These are phyloP conservation scores for Clupea harengus DNA, from an alignment of 2,113 vertebrate genomes.

Conservation along the genomic window DNA sequence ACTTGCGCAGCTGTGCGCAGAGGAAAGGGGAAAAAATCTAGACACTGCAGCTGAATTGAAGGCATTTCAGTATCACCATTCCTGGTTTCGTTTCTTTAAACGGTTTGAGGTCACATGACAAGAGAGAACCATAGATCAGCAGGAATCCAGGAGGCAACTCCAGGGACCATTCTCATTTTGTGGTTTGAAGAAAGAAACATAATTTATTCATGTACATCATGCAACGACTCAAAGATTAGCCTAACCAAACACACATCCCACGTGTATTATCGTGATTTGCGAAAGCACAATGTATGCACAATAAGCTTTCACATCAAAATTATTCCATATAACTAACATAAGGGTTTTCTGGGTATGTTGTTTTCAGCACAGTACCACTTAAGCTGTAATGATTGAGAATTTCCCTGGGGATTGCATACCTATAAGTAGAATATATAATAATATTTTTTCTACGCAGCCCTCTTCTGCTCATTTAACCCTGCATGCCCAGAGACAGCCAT, in stretches of 20 bases:
- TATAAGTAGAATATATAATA: neutral
- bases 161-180: neutral
- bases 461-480: neutral
- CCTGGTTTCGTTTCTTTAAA: neutral
- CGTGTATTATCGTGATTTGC: neutral
- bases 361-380: neutral
- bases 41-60: slow-evolving; percentile 14
- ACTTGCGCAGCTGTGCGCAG: slow-evolving; percentile 36
- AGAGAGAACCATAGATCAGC: neutral
- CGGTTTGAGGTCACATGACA: neutral
- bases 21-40: neutral
- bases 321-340: neutral
- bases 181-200: neutral
- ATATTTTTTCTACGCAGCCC: too few species aligned
- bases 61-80: neutral
- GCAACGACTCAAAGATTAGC: neutral
- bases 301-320: neutral
- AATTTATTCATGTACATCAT: neutral
- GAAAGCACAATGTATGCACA: neutral
- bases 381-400: neutral
- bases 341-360: neutral
- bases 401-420: neutral
- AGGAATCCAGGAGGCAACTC: neutral
- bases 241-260: neutral
- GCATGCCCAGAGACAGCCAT: neutral